phyloP scores from a whole-genome alignment of 1,140 invertebrate genomes.

The Mactra quadrangularis region DNA sequence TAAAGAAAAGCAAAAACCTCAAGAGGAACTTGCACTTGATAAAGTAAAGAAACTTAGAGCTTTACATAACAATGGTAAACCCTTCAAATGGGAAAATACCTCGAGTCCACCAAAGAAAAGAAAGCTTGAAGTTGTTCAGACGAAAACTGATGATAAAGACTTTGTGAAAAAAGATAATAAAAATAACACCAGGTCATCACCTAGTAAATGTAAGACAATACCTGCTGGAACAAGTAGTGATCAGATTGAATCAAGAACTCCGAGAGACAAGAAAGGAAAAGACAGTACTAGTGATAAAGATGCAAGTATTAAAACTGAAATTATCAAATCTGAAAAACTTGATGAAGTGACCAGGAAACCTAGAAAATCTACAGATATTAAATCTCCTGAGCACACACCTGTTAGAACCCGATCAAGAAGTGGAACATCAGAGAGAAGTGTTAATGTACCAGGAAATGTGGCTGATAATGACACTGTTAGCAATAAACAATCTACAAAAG shows the following conservation, averaged over 20 bases:
- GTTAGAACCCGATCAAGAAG: conserved; percentile 16
- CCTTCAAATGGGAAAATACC: conserved; percentile 49
- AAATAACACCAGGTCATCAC: no score
- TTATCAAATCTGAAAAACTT: no score
- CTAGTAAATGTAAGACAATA: no score
- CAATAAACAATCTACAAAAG: no score
- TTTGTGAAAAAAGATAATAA: no score
- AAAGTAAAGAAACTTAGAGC: conserved; percentile 30
- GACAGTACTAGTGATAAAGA: no score
- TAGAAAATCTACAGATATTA: neutral
- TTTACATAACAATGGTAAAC: conserved; percentile 25
- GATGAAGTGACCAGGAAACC: neutral
- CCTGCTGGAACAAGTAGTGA: no score
- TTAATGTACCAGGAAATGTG: no score
- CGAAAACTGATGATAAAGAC: neutral
- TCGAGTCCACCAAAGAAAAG: conserved; percentile 15
- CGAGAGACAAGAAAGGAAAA: no score
- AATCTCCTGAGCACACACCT: neutral
- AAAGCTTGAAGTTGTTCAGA: neutral
- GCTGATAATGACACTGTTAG: no score
- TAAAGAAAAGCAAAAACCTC: neutral
- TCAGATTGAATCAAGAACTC: no score
- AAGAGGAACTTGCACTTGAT: neutral
- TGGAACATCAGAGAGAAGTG: neutral
- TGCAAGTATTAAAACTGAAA: no score